Evolutionary conservation across 1,140 invertebrate species (phyloP).

Genomic region (Leguminivora glycinivorella): DNA sequence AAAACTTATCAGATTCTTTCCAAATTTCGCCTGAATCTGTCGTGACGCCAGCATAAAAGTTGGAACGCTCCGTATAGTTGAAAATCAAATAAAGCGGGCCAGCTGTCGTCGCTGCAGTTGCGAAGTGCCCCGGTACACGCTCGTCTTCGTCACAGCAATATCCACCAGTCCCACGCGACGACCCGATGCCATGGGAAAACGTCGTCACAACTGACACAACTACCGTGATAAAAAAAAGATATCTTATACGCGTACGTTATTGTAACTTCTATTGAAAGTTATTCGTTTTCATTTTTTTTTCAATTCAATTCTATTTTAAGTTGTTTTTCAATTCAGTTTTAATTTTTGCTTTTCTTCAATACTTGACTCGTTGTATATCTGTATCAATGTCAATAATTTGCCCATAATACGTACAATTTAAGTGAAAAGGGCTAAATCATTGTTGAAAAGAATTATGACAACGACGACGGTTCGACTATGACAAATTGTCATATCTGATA

Average conservation of each 20-base stretch:
- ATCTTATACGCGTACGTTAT: not conserved
- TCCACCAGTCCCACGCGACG: conserved; percentile 40
- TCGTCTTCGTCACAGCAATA: conserved; percentile 55
- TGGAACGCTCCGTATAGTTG: conserved; percentile 46
- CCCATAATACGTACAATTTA: no score
- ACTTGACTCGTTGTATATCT: no score
- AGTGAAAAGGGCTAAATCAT: not conserved
- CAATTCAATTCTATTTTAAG: no score
- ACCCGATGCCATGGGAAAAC: conserved; percentile 42
- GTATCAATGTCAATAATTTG: no score
- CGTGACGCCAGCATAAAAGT: conserved; percentile 43
- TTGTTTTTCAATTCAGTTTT: no score
- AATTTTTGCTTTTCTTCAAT: no score
- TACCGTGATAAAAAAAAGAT: not conserved
- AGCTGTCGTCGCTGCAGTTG: conserved; percentile 58
- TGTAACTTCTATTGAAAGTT: not conserved
- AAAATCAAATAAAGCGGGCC: conserved; percentile 64
- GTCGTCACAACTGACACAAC: conserved; percentile 22
- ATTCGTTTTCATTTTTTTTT: not conserved
- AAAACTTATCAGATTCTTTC: conserved; percentile 42
- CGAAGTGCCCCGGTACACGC: conserved; percentile 47
- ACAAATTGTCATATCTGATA: not conserved
- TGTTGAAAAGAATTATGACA: not conserved
- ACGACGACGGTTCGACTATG: not conserved
- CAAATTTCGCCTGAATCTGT: conserved; percentile 36